These are phyloP conservation scores for Rhynchopsitta pachyrhyncha DNA, from an alignment of 2,113 vertebrate genomes.

Conservation along the genomic window DNA sequence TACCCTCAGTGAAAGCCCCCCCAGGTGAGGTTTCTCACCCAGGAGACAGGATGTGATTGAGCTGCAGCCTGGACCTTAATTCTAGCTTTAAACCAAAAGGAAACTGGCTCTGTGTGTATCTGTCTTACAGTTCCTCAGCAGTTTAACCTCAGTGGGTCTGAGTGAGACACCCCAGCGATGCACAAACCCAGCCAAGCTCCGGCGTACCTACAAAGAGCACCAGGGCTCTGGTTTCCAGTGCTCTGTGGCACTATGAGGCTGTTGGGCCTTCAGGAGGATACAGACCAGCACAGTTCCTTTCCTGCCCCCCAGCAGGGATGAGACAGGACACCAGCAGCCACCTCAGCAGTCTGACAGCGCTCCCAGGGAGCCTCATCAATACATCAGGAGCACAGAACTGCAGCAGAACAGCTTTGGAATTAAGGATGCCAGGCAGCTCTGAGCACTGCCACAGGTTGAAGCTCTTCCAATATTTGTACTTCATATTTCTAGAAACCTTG, in stretches of 20 bases:
- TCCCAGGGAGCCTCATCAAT: background rate
- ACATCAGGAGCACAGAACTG: background rate
- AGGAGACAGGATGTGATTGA: background rate
- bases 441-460: background rate
- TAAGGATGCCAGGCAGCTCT: background rate
- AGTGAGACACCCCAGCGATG: background rate
- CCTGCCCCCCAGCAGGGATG: rapidly evolving
- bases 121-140: background rate
- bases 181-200: background rate
- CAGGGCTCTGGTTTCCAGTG: background rate
- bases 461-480: slow-evolving; percentile 31
- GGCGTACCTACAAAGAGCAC: rapidly evolving
- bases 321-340: background rate
- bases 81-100: background rate
- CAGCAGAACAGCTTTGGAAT: background rate
- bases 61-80: background rate
- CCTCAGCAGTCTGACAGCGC: background rate
- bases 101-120: background rate
- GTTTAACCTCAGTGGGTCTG: background rate
- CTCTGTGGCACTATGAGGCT: rapidly evolving
- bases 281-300: background rate
- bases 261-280: background rate
- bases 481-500: slow-evolving; percentile 11
- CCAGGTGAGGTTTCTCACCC: background rate
- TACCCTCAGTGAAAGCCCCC: no score